Conservation (phyloP, 2,888 invertebrate species). For the Hartigia nigra region DNA sequence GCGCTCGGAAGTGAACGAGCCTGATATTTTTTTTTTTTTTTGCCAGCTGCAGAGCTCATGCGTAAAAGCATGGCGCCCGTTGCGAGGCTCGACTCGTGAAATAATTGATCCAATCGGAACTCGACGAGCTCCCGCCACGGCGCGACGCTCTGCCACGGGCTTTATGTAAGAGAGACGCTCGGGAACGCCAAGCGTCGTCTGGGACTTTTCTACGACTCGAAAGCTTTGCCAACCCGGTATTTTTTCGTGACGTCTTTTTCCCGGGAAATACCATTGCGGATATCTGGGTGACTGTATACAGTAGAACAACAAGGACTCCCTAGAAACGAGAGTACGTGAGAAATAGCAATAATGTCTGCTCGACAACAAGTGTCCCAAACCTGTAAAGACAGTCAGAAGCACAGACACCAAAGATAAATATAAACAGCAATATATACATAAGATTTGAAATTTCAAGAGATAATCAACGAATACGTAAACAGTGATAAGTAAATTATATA, state of each 20-base stretch:
- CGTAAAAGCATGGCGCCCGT: conserved; percentile 32
- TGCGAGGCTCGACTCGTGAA: conserved; percentile 44
- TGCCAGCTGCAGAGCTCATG: background rate
- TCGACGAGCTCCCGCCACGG: conserved; percentile 44
- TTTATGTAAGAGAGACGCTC: conserved; percentile 37
- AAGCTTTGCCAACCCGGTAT: conserved; percentile 1
- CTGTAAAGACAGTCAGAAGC: background rate
- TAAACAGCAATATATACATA: background rate
- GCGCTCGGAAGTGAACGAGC: background rate
- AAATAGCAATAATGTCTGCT: background rate
- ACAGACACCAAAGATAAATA: background rate
- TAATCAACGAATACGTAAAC: background rate
- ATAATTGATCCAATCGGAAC: conserved; percentile 54
- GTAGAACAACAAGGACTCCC: background rate
- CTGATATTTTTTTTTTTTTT: background rate
- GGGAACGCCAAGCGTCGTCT: background rate
- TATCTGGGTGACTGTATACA: background rate
- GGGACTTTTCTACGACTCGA: background rate
- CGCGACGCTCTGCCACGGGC: conserved; percentile 34
- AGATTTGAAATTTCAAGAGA: background rate
- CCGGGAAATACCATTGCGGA: background rate
- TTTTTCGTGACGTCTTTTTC: background rate
- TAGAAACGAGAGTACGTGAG: background rate
- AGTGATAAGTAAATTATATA: background rate
- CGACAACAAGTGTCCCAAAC: background rate